phyloP scores from a whole-genome alignment of 1,140 invertebrate genomes.

The Phymorhynchus buccinoides region DNA sequence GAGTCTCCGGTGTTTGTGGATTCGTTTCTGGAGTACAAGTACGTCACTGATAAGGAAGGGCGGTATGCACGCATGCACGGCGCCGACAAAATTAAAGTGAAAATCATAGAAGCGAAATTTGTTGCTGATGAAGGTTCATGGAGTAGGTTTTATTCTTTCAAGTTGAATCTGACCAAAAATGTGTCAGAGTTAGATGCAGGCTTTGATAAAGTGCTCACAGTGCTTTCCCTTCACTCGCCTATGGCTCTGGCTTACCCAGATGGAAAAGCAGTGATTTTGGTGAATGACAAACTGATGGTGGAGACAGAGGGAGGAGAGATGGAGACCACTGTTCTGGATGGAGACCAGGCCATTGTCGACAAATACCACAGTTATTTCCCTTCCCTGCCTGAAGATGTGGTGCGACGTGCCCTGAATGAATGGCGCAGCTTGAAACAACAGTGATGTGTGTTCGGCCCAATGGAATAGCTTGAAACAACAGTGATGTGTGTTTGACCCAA shows the following conservation, averaged over 20 bases:
- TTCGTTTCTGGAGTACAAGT: slow-evolving; percentile 52
- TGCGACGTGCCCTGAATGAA: slow-evolving; percentile 1
- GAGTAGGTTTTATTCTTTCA: slow-evolving; percentile 43
- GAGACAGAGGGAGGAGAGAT: slow-evolving; percentile 40
- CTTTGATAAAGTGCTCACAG: slow-evolving; percentile 44
- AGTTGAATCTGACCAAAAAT: background rate
- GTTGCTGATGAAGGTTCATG: slow-evolving; percentile 38
- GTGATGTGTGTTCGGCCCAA: too few relatives aligned
- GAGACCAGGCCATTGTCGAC: slow-evolving; percentile 23
- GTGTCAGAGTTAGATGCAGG: slow-evolving; percentile 40
- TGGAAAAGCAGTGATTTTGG: slow-evolving; percentile 36
- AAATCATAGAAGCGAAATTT: background rate
- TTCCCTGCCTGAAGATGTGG: background rate
- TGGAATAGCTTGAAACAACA: too few relatives aligned
- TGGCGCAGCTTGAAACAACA: slow-evolving; percentile 13
- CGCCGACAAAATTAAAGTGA: too few relatives aligned
- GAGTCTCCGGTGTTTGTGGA: slow-evolving; percentile 46
- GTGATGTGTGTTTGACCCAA: too few relatives aligned
- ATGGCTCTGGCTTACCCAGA: slow-evolving; percentile 38
- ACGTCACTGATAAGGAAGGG: slow-evolving; percentile 45
- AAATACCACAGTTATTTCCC: slow-evolving; percentile 28
- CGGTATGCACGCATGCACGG: slow-evolving; percentile 48
- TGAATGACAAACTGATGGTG: slow-evolving; percentile 41
- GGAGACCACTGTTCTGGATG: slow-evolving; percentile 1
- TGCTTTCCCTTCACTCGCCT: slow-evolving; percentile 41